Conservation (phyloP, 2,888 invertebrate genomes). For the Heliconius charithonia region DNA sequence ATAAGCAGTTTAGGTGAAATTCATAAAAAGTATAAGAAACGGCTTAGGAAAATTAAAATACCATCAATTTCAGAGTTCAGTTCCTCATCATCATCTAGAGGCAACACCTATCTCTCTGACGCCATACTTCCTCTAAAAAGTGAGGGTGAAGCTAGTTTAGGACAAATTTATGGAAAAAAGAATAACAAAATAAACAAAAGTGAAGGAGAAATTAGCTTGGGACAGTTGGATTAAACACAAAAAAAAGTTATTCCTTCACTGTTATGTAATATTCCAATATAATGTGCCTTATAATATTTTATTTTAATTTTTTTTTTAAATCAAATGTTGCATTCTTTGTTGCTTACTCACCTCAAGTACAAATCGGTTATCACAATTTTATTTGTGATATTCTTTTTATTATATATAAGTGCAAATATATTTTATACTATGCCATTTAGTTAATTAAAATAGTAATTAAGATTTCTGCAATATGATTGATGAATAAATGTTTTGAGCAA, state of each 20-base stretch:
- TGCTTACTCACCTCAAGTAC: conserved; percentile 70
- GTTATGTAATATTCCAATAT: conserved; percentile 20
- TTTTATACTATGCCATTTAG: conserved; percentile 40
- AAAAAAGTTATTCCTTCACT: conserved; percentile 7
- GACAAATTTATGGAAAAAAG: conserved; percentile 53
- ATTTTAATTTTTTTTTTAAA: conserved; percentile 40
- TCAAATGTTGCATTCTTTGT: conserved; percentile 42
- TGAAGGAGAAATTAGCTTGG: conserved; percentile 66
- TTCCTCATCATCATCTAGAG: conserved; percentile 61
- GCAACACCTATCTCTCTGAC: conserved; percentile 61
- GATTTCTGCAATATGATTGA: conserved; percentile 55
- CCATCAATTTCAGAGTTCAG: conserved; percentile 64
- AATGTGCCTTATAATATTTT: conserved; percentile 36
- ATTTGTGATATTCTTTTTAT: conserved; percentile 57
- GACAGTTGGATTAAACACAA: conserved; percentile 37
- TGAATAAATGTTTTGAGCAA: conserved; percentile 56
- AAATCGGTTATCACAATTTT: conserved; percentile 67
- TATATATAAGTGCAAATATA: conserved; percentile 45
- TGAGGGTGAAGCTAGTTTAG: conserved; percentile 71
- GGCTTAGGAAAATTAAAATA: conserved; percentile 54
- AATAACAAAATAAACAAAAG: conserved; percentile 55
- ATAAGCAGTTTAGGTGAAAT: conserved; percentile 78
- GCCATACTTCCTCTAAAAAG: conserved; percentile 68
- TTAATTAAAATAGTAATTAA: conserved; percentile 29
- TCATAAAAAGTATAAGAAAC: conserved; percentile 60